Base-by-base conservation (phyloP, 2,797 vertebrate species). In the Prionace glauca region DNA sequence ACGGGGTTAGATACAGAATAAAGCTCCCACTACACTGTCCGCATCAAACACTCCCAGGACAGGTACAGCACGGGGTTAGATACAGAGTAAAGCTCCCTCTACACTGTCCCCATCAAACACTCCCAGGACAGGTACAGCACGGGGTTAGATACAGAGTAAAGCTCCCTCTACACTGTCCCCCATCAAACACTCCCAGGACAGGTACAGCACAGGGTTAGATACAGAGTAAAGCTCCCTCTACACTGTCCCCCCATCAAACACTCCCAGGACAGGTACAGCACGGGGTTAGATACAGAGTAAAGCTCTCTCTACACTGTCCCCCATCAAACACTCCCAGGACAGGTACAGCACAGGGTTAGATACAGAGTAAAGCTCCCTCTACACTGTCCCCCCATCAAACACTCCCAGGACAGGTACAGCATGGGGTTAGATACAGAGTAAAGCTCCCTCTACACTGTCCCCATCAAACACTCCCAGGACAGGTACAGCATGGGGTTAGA, bases 21-120 rank as follows among this genome's bases (percentile, higher is more conserved):
- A 81, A 81, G 79, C 79, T 41, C 36, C 79, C 79, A 20, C 79
- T 81, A 81, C 24, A 81, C 24, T 45, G 18, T 84, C 81, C 74
- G 18, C 81, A 84, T 45, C 18, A 45, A 84, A 36, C 81, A 45
- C 81, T 84, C 81, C 81, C 81, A 41, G 81, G 81, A 20, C 81
- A 84, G 81, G 81, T 41, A 84, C 81, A 45, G 81, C 3, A 79
- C 32, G 74, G 79, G 18, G 18, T 84, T 84, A 45, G 81, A 45
- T 84, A 84, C 81, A 84, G 81, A 84, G 81, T 84, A 84, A 84
- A 84, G 36, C 81, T 84, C 81, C 81, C 81, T 84, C 81, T 84
- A 84, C 81, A 84, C 81, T 45, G 36, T 45, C n/a, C 74, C 81
- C 36, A 84, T 45, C 81, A 45, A 45, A 41, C 36, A 84, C 36